These are phyloP conservation scores for Tarsius wallacei DNA, from an alignment of 2,797 vertebrate genomes.

Conservation along the genomic window DNA sequence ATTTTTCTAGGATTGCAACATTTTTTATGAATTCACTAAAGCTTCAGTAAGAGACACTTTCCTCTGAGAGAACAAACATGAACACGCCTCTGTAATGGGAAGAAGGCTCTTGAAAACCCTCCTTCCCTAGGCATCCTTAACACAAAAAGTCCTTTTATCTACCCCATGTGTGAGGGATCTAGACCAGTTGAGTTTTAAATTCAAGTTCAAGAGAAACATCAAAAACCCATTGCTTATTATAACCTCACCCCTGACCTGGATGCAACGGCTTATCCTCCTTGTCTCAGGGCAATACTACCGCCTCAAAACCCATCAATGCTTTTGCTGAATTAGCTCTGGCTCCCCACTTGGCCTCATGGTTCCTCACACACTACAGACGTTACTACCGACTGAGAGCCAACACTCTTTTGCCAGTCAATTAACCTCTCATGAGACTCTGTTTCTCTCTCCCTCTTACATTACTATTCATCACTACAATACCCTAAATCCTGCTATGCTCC, in stretches of 20 bases:
- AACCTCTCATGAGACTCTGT: neutral
- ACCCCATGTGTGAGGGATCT: neutral
- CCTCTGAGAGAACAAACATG: neutral
- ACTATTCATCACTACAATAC: neutral
- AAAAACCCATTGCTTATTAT: neutral
- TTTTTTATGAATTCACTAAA: neutral
- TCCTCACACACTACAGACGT: neutral
- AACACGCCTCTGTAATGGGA: neutral
- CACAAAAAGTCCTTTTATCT: neutral
- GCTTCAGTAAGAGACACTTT: neutral
- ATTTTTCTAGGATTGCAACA: neutral
- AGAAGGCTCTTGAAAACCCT: constrained; percentile 13
- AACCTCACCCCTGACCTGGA: neutral
- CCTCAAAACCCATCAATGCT: neutral
- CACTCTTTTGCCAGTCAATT: neutral
- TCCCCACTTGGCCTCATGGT: neutral
- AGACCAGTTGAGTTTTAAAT: neutral
- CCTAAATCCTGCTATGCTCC: neutral
- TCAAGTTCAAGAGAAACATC: neutral
- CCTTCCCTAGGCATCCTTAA: neutral
- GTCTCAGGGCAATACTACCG: neutral
- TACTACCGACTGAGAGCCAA: neutral
- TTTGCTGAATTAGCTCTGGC: neutral
- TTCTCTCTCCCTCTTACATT: neutral
- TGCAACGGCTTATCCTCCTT: neutral